Base-by-base conservation (phyloP, 2,888 invertebrate genomes). In the Megaustenia siamemsis region DNA sequence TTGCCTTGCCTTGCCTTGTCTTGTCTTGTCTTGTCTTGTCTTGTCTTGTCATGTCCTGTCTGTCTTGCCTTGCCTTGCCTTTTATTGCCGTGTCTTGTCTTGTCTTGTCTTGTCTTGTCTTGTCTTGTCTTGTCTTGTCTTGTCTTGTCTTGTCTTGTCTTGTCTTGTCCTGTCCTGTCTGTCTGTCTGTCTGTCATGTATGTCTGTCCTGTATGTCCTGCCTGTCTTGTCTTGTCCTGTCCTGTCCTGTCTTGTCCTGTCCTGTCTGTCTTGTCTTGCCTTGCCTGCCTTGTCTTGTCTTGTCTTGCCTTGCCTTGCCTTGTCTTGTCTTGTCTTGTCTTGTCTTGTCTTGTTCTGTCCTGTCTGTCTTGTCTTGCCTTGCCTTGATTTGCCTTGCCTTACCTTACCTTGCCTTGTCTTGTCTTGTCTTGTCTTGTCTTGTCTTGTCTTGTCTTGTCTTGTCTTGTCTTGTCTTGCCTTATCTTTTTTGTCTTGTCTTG, bases 401-500 rank as follows among this genome's bases (percentile, higher is more conserved):
- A n/a, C 15, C 38, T 35, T 79, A 38, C 40, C 66, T 35, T 79
- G 63, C 60, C 38, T 24, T 63, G 38, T 63, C 66, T 43, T 79
- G 79, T 35, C 66, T 24, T 79, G 40, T 79, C 66, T 43, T 63
- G 35, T 40, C 66, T 35, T 79, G 63, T 63, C 66, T 35, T 79
- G 63, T 79, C 66, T 35, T 71, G 18, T 12, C 38, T 68, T 68
- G 21, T 68, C 78, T 43, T 78, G 60, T 78, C 78, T 45, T 78
- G 78, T 78, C 78, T 45, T 56, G 60, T 78, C 78, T 45, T 79
- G 40, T 56, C 78, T 38, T 63, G 66, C 66, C 68, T n/a, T n/a
- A n/a, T n/a, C n/a, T n/a, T n/a, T n/a, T n/a, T n/a, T n/a, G n/a
- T n/a, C n/a, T 53, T 79, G 79, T 79, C 79, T 53, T 79, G 40